Base-by-base conservation (phyloP, 1,140 invertebrate species). In the Hyles vespertilio region DNA sequence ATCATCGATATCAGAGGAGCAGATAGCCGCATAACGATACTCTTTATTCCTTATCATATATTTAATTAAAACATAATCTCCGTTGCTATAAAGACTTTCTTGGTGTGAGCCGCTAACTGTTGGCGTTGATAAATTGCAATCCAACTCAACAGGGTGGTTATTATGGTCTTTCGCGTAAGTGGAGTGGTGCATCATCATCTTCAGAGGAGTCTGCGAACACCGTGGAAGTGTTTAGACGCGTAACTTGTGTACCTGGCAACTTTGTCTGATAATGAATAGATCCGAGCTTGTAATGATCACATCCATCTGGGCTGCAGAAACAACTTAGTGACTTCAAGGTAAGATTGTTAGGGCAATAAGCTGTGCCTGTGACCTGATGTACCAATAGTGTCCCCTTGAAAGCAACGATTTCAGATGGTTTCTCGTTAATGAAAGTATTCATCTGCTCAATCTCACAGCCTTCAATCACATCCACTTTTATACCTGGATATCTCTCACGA, bases 321-420 rank as follows among this genome's bases (percentile, higher is more conserved):
- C 51, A 53, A 52, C 55, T 57, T 51, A 54, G 40, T 54, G 52
- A 52, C 34, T 62, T 62, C 57, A 61, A 53, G 44, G 33, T 53
- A 60, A 60, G 49, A 43, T 65, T 57, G 22, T 60, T 57, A 22
- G 58, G 58, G n/a, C 49, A 43, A 61, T 49, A 65, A 49, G 55
- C 43, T 48, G 50, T 50, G 58, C 63, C 63, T 32, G 58, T 60
- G 5, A 65, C 55, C 52, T 54, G 58, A 58, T 65, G 54, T 9
- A 58, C 55, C 46, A 53, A 53, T 49, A 65, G 62, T 55, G 62
- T 68, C 56, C 62, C 62, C 48, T 68, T 65, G 58, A 71, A 71
- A 62, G 65, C 61, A 47, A 62, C 59, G 33, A 64, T 48, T 61
- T 70, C 43, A 43, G 45, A 56, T 5, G 50, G 56, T 32, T 63